Percentiles rank a stretch among this genome's conserved stretches.
Evolutionary conservation across 2,113 vertebrate species (phyloP).

Genomic region (Paracanthobrama guichenoti): DNA sequence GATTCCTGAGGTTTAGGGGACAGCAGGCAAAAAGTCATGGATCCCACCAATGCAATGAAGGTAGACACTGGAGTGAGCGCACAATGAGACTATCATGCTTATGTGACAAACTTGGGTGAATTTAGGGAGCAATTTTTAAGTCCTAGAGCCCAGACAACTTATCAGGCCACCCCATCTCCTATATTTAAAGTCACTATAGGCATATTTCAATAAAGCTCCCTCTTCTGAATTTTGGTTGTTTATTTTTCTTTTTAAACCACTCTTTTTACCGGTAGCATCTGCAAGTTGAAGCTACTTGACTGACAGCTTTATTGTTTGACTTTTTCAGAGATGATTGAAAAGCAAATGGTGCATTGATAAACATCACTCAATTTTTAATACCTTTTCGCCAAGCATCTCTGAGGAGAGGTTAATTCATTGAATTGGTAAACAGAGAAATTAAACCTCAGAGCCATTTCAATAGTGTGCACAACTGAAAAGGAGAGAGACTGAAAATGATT

Average conservation of each 20-base stretch:
- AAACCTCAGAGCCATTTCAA: slow-evolving; percentile 41
- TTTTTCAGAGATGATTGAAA: slow-evolving; percentile 60
- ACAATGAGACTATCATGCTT: slow-evolving; percentile 15
- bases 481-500: slow-evolving; percentile 1
- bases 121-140: neutral
- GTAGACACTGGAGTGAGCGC: slow-evolving; percentile 42
- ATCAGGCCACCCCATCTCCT: neutral
- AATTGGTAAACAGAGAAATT: slow-evolving; percentile 49
- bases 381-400: slow-evolving; percentile 34
- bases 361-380: slow-evolving; percentile 19
- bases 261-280: slow-evolving; percentile 1
- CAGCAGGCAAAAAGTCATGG: slow-evolving; percentile 62
- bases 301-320: slow-evolving; percentile 61
- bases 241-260: neutral
- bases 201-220: slow-evolving; percentile 23
- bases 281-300: slow-evolving; percentile 48
- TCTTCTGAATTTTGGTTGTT: slow-evolving; percentile 5
- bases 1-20: slow-evolving; percentile 71
- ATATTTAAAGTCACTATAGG: slow-evolving; percentile 5
- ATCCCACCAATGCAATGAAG: slow-evolving; percentile 43
- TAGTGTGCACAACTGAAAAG: neutral
- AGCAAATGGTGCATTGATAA: slow-evolving; percentile 46
- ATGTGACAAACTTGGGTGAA: slow-evolving; percentile 11
- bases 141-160: neutral
- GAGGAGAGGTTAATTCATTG: slow-evolving; percentile 41